phyloP scores from a whole-genome alignment of 2,888 invertebrate species.

The Diachrysia chrysitis region DNA sequence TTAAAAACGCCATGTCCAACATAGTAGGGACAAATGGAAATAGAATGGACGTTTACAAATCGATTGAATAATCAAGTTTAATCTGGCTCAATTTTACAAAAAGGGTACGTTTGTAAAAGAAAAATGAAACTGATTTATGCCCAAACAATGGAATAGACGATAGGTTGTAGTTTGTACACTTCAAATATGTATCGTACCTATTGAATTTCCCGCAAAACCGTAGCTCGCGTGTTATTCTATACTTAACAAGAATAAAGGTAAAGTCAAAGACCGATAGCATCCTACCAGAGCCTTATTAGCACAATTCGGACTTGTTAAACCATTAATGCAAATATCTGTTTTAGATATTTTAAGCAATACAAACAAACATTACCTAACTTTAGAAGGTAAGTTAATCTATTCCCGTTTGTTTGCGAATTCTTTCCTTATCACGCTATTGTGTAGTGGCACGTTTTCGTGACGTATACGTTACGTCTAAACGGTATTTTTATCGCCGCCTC shows the following conservation, averaged over 20 bases:
- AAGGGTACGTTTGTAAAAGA: background rate
- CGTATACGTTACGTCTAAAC: conserved; percentile 55
- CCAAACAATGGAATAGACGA: background rate
- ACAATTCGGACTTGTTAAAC: background rate
- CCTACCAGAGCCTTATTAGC: background rate
- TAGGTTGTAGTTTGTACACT: background rate
- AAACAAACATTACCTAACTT: conserved; percentile 14
- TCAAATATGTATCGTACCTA: background rate
- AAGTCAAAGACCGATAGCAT: conserved; percentile 5
- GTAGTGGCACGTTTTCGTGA: conserved; percentile 56
- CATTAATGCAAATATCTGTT: background rate
- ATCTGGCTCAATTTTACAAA: background rate
- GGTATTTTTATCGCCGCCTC: conserved; percentile 71
- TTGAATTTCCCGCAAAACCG: background rate
- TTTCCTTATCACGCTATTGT: conserved; percentile 51
- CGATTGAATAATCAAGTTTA: conserved; percentile 21
- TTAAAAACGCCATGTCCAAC: conserved; percentile 38
- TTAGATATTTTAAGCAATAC: background rate
- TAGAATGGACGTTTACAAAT: conserved; percentile 23
- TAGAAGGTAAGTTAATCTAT: conserved; percentile 21
- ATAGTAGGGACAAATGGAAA: conserved; percentile 30
- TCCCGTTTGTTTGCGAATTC: conserved; percentile 31
- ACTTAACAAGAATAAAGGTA: background rate
- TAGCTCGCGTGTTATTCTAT: background rate
- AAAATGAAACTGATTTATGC: background rate